A percentile compares a stretch with the other conserved stretches of the same genome.
These are phyloP conservation scores for Bufo gargarizans DNA, from an alignment of 2,113 vertebrate species.

Conservation along the genomic window DNA sequence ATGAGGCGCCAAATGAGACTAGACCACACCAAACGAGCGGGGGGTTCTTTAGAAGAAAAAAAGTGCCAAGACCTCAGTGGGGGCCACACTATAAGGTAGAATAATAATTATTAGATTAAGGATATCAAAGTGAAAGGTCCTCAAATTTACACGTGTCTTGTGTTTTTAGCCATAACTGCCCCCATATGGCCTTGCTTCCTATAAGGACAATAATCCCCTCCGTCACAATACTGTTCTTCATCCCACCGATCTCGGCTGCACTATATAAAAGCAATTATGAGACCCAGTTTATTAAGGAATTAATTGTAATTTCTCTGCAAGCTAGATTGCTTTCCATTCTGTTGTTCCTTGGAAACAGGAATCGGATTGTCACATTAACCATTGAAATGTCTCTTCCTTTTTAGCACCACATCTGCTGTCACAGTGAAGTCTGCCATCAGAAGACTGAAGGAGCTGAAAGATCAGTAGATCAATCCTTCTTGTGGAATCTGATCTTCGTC, in stretches of 20 bases:
- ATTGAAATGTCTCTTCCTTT: conserved; percentile 59
- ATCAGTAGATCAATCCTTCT: conserved; percentile 83
- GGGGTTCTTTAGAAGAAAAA: no score
- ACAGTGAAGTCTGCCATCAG: conserved; percentile 98
- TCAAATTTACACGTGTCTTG: no score
- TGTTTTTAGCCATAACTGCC: no score
- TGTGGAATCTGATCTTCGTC: not conserved
- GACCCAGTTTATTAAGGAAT: conserved; percentile 18
- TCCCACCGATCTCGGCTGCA: not conserved
- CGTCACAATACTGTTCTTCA: not conserved
- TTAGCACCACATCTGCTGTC: conserved; percentile 96
- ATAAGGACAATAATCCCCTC: no score
- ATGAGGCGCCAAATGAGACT: no score
- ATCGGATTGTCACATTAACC: not conserved
- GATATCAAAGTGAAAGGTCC: no score
- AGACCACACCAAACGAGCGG: no score
- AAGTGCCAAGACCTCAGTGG: no score
- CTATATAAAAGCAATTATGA: not conserved
- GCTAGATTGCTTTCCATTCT: conserved; percentile 5
- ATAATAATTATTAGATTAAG: no score
- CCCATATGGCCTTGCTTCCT: no score
- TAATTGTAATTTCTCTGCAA: conserved; percentile 27
- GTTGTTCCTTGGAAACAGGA: not conserved
- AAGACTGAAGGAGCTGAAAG: conserved; percentile 97
- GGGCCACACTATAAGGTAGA: no score